Evolutionary conservation across 1,140 invertebrate species (phyloP), one percentile per base, ranked within the genome.

Genomic region (Battus philenor): DNA sequence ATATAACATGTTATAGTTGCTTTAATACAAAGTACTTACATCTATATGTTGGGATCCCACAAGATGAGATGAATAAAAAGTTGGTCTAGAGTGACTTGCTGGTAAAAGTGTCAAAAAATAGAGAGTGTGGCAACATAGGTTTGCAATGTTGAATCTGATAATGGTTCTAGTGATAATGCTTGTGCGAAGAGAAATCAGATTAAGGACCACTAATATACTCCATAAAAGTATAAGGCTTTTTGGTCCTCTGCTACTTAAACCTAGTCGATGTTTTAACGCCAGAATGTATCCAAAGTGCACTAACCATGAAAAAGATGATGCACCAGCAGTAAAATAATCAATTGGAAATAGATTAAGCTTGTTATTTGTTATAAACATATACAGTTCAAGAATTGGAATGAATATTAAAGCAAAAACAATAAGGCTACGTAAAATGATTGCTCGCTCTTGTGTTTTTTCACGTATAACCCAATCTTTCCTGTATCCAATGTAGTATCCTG

Each of bases 211-310:
- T 29, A 89, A 77, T 17, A 91, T 55, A 24, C 89, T 69, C 90
- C 92, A 93, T 13, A 91, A 51, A 6, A 93, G 72, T 54, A 93
- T 84, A 38, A 94, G 86, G 4, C 88, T 52, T 13, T 90, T 72
- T 1, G 93, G 92, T 1, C 95, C 95, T 43, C 94, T 85, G 44
- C 91, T 89, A 84, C 89, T 94, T 29, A 83, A 83, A 32, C 87
- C 88, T 38, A 89, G 86, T 74, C 86, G 89, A 60, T 82, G 90
- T 61, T 90, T 90, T 11, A 96, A 74, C 10, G 90, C 90, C 45
- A 93, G 57, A 17, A 94, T 81, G 74, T 92, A 97, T 8, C 90
- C 87, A 55, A 93, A 89, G 84, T 97, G 95, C 8, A 94, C 86
- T 15, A 93, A 73, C 95, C 94, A 96, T 48, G 92, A 87, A 48